A percentile compares a stretch with the other conserved stretches of the same genome.
These are phyloP conservation scores for Lamproptera curius DNA, from an alignment of 2,888 invertebrate genomes.

Conservation along the genomic window DNA sequence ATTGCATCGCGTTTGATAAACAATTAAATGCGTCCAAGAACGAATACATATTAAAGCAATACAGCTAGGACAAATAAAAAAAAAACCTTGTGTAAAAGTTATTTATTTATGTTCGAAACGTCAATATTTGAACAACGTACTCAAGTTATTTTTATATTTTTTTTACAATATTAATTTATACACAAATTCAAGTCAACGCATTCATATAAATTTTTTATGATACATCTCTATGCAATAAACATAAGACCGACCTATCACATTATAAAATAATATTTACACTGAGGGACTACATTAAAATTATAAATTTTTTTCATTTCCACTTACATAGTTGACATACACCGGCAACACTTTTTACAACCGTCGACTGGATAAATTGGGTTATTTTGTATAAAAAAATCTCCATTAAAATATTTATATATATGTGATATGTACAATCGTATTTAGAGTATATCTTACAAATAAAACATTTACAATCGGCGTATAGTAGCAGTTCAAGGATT, in stretches of 20 bases:
- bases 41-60: too few relatives aligned
- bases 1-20: too few relatives aligned
- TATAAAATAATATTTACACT: constrained; percentile 64
- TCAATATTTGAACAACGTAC: constrained; percentile 71
- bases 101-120: constrained; percentile 73
- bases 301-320: too few relatives aligned
- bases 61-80: constrained; percentile 20
- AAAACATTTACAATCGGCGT: constrained; percentile 57
- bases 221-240: constrained; percentile 65
- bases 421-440: constrained; percentile 41
- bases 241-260: constrained; percentile 71
- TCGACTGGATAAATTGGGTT: constrained; percentile 55
- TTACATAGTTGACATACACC: constrained; percentile 43
- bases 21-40: too few relatives aligned
- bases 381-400: constrained; percentile 60
- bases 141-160: constrained; percentile 67
- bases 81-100: constrained; percentile 63
- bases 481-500: constrained; percentile 17
- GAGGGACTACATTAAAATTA: constrained; percentile 35
- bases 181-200: constrained; percentile 71
- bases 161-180: constrained; percentile 74
- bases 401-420: constrained; percentile 64
- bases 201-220: constrained; percentile 71
- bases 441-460: constrained; percentile 60
- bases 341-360: constrained; percentile 59